Evolutionary conservation across 2,797 vertebrate genomes (phyloP).

Genomic region (Pampus argenteus): DNA sequence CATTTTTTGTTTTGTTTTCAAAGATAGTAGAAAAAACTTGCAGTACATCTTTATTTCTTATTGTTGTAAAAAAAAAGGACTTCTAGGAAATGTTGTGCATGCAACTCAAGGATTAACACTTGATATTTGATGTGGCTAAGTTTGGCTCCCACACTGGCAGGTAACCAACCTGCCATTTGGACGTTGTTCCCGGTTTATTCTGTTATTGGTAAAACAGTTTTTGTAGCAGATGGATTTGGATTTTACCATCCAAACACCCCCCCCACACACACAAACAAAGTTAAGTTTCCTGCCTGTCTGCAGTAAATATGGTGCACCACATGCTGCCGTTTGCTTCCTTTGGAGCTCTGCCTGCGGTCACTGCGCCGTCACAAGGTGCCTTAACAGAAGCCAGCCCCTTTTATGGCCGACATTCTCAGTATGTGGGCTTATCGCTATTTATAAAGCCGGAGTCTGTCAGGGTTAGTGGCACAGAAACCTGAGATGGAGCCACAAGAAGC

Average conservation of each 20-base stretch:
- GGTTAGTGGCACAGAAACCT: conserved; percentile 70
- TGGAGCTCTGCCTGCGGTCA: conserved; percentile 15
- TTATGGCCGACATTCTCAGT: conserved; percentile 77
- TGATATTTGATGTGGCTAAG: not conserved
- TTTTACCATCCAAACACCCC: conserved; percentile 5
- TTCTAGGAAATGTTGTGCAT: conserved; percentile 27
- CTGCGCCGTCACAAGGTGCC: conserved; percentile 51
- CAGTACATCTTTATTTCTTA: too few species aligned
- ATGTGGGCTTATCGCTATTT: conserved; percentile 71
- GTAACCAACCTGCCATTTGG: conserved; percentile 15
- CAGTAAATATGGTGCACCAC: conserved; percentile 27
- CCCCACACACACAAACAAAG: conserved; percentile 2
- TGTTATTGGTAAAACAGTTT: not conserved
- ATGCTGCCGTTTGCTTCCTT: conserved; percentile 22
- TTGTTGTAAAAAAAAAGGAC: too few species aligned
- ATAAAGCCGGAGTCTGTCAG: conserved; percentile 67
- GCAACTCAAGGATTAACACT: not conserved
- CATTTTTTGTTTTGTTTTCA: not conserved
- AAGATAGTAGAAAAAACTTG: too few species aligned
- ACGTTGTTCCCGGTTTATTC: not conserved
- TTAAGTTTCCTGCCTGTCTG: not conserved
- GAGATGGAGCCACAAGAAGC: conserved; percentile 43
- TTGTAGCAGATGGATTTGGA: conserved; percentile 20
- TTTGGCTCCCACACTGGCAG: conserved; percentile 7
- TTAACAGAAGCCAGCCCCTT: conserved; percentile 72